These are phyloP conservation scores for Trisateles emortualis DNA, from an alignment of 2,888 invertebrate genomes.

Conservation along the genomic window DNA sequence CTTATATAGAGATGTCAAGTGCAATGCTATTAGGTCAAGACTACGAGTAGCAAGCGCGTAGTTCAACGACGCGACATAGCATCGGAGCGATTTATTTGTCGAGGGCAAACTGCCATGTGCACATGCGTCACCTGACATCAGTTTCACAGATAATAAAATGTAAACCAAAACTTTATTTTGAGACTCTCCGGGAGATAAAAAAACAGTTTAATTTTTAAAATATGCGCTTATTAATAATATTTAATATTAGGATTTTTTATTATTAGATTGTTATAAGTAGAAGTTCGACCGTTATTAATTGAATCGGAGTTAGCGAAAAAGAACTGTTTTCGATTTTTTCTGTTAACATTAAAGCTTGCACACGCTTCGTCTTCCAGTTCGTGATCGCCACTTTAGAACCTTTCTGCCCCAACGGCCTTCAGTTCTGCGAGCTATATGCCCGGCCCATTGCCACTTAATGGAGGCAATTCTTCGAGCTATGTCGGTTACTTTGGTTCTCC, in stretches of 20 bases:
- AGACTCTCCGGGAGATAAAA: neutral
- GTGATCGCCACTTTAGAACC: too few species aligned
- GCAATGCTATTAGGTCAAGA: conserved; percentile 19
- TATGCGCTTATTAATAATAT: neutral
- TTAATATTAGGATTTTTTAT: too few species aligned
- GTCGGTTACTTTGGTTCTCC: too few species aligned
- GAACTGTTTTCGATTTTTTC: too few species aligned
- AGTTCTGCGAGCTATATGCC: too few species aligned
- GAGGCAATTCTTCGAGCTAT: too few species aligned
- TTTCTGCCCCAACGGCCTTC: too few species aligned
- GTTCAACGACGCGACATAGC: conserved; percentile 2
- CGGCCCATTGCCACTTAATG: too few species aligned
- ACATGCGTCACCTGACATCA: neutral
- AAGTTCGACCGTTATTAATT: too few species aligned
- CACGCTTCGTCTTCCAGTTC: too few species aligned
- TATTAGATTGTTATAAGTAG: too few species aligned
- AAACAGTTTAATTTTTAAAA: neutral
- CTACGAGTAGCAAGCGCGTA: neutral
- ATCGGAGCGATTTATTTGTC: conserved; percentile 1
- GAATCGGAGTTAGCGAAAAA: neutral
- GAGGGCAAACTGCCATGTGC: neutral
- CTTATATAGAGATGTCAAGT: conserved; percentile 22
- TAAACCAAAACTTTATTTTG: neutral
- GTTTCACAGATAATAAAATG: neutral
- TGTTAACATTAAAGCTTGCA: too few species aligned